A percentile compares a stretch with the other conserved stretches of the same genome.
Evolutionary conservation across 1,140 invertebrate species (phyloP).

Genomic region (Choristoneura fumiferana): DNA sequence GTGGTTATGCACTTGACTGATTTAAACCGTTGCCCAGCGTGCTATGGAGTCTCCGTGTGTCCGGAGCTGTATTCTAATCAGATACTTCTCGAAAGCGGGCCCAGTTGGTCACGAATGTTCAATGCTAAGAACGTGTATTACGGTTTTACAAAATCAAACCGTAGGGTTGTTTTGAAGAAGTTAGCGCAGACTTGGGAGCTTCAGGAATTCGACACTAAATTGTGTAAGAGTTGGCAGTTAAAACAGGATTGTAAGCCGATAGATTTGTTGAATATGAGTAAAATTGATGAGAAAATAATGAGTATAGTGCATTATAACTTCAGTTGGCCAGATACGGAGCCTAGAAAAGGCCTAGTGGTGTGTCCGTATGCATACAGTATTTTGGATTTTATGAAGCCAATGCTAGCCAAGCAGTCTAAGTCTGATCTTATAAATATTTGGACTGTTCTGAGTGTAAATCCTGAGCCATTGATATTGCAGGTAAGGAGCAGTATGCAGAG

Average conservation of each 20-base stretch:
- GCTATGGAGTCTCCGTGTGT: constrained; percentile 62
- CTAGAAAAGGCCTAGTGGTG: constrained; percentile 54
- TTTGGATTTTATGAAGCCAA: constrained; percentile 49
- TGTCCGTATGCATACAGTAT: constrained; percentile 64
- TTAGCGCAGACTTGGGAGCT: constrained; percentile 62
- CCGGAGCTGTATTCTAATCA: constrained; percentile 66
- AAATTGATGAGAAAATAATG: constrained; percentile 56
- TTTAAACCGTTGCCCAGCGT: constrained; percentile 59
- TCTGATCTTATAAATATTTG: constrained; percentile 60
- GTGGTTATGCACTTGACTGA: constrained; percentile 57
- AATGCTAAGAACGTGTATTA: constrained; percentile 68
- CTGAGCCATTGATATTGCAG: constrained; percentile 66
- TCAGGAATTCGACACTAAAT: constrained; percentile 49
- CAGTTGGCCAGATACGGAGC: constrained; percentile 44
- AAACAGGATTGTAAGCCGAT: constrained; percentile 49
- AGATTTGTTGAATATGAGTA: constrained; percentile 47
- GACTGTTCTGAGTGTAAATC: constrained; percentile 68
- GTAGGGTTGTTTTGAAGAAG: constrained; percentile 59
- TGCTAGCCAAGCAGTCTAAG: constrained; percentile 43
- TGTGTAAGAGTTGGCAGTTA: constrained; percentile 53
- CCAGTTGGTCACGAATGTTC: constrained; percentile 49
- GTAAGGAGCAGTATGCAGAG: too few species aligned
- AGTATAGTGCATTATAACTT: constrained; percentile 55
- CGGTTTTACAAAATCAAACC: constrained; percentile 57
- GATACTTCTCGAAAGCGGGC: constrained; percentile 41